Evolutionary conservation across 2,888 invertebrate species (phyloP), one percentile per base, ranked within the genome.

Genomic region (Lasioglossum marginatum): DNA sequence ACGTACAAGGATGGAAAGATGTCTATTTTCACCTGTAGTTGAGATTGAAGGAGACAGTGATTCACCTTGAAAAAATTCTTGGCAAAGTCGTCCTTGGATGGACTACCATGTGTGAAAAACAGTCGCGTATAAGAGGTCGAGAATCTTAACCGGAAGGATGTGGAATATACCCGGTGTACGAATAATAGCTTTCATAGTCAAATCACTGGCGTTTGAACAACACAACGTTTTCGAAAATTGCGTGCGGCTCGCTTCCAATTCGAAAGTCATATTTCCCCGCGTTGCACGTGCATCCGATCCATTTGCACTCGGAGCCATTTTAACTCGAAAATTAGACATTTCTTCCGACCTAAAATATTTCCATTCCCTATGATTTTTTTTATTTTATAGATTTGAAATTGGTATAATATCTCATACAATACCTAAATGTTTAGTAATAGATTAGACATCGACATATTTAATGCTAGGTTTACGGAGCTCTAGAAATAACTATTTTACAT

Each of bases 1-100:
- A 70, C 27, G 63, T 60, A 43, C 37, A 52, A 37, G 48, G 31
- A 48, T 40, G 23, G 66, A 43, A 40, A 68, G 60, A 48, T 81
- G 23, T n/a, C 74, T 86, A 23, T 40, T 68, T 77, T 81, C 81
- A 90, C 75, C 77, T 82, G 85, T 68, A 71, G 79, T 85, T 82
- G 76, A 86, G 72, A 82, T 86, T 57, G 79, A 79, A 83, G 87
- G 85, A 85, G 87, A 82, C 86, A 89, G 89, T 92, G 92, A 93
- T 92, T 93, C 91, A 93, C 92, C 92, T 93, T 90, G 91, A 91
- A 93, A 92, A 93, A 92, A 92, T 92, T 89, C 90, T 92, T 88
- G 87, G 78, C 87, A 91, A 89, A 88, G 86, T 89, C 91, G 91
- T 92, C 89, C 92, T 92, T 93, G 91, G 82, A 90, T 85, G 80